Conservation (phyloP, 1,140 invertebrate genomes). For the Drosophila suzukii region DNA sequence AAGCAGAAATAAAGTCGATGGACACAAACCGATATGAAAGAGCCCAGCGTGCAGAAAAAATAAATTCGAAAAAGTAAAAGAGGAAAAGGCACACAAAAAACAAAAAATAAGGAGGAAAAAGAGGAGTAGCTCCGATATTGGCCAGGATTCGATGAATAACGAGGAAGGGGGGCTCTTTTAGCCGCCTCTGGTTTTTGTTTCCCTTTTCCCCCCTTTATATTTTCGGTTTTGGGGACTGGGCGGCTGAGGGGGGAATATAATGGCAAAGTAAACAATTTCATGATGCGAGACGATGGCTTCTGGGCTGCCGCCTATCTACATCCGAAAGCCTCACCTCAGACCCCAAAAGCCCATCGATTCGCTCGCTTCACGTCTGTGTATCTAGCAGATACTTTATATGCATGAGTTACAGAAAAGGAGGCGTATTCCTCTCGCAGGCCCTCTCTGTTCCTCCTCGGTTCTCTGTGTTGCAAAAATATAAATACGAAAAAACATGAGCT, state of each 20-base stretch:
- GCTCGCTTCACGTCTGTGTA: conserved; percentile 37
- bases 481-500: conserved; percentile 19
- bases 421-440: conserved; percentile 27
- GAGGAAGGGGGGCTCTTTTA: conserved; percentile 1
- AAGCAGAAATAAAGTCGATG: conserved; percentile 17
- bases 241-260: conserved; percentile 20
- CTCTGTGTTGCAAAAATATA: conserved; percentile 41
- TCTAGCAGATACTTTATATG: conserved; percentile 54
- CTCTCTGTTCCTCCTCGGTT: not conserved
- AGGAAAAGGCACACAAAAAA: not conserved
- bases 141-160: conserved; percentile 31
- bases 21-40: conserved; percentile 24
- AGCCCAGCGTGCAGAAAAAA: conserved; percentile 13
- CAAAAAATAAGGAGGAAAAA: conserved; percentile 1
- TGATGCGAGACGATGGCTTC: conserved; percentile 55
- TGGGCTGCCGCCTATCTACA: conserved; percentile 52
- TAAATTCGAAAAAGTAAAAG: conserved; percentile 5
- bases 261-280: conserved; percentile 56
- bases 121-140: conserved; percentile 23
- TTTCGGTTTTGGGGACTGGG: conserved; percentile 9
- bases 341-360: conserved; percentile 31
- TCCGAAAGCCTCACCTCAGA: conserved; percentile 35
- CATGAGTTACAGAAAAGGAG: conserved; percentile 55
- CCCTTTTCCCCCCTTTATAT: not conserved
- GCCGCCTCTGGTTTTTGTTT: conserved; percentile 28